Evolutionary conservation across 37 sponge, comb jelly and placozoan genomes (phyloP).

Genomic region (Sycon ciliatum): DNA sequence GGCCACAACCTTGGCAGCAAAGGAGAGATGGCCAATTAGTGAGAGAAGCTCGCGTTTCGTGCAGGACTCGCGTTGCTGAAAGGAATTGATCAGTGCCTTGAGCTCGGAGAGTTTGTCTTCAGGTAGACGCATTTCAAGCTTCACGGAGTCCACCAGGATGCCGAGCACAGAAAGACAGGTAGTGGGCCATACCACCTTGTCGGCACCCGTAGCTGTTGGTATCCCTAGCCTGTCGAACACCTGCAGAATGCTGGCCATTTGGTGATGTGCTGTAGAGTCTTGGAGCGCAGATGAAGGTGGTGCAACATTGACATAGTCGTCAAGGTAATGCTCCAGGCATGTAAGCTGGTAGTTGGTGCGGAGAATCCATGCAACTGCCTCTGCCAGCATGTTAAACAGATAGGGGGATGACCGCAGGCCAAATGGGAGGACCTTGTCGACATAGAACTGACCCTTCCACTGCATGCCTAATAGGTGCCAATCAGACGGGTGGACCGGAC

Average conservation of each 20-base stretch:
- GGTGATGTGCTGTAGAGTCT: too few species aligned
- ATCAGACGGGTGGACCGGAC: constrained; percentile 26
- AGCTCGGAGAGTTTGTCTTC: background rate
- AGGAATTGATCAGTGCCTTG: background rate
- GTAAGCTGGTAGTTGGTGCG: background rate
- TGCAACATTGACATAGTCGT: too few species aligned
- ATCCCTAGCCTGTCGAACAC: background rate
- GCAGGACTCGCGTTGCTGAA: background rate
- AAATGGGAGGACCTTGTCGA: constrained; percentile 27
- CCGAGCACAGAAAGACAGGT: constrained; percentile 1
- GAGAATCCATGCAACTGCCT: constrained; percentile 22
- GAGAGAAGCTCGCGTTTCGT: constrained; percentile 25
- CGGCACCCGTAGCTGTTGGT: constrained; percentile 16
- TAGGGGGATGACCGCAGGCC: constrained; percentile 14
- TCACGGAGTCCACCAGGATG: constrained; percentile 1
- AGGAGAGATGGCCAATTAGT: background rate
- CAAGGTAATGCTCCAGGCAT: constrained; percentile 15
- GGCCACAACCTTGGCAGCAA: background rate
- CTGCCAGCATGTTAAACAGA: constrained; percentile 20
- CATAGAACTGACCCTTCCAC: constrained; percentile 25
- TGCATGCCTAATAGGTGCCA: constrained; percentile 19
- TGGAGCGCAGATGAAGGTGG: too few species aligned
- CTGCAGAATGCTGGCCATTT: background rate
- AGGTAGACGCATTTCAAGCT: constrained; percentile 19
- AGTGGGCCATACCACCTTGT: constrained; percentile 14